These are phyloP conservation scores for Euphonia xanthogaster DNA, from an alignment of 2,797 vertebrate species.

Conservation along the genomic window DNA sequence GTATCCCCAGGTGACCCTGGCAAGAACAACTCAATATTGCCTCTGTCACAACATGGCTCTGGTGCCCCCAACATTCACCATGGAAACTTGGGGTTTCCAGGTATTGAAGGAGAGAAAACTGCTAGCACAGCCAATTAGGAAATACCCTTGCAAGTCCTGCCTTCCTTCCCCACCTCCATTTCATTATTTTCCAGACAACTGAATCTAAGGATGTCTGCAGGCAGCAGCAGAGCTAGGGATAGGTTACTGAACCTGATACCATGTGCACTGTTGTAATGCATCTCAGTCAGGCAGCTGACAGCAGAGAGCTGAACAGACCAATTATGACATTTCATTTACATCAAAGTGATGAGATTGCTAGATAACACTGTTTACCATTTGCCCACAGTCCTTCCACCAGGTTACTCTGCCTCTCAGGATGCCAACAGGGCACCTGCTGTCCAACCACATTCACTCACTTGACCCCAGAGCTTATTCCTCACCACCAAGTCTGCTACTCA, in stretches of 20 bases:
- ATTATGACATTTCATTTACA: conserved; percentile 44
- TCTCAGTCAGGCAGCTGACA: conserved; percentile 44
- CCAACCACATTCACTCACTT: neutral
- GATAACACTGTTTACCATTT: conserved; percentile 28
- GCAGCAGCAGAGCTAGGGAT: neutral
- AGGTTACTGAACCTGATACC: neutral
- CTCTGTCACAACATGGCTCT: neutral
- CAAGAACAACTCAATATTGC: neutral
- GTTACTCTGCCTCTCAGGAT: neutral
- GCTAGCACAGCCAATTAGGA: neutral
- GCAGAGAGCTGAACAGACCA: conserved; percentile 14
- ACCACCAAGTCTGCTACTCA: neutral
- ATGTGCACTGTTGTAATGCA: neutral
- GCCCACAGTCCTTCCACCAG: conserved; percentile 2
- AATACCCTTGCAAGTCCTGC: neutral
- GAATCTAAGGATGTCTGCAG: neutral
- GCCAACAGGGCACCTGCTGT: neutral
- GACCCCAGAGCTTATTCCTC: neutral
- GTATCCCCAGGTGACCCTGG: neutral
- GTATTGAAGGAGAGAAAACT: neutral
- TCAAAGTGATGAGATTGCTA: conserved; percentile 41
- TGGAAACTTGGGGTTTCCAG: neutral
- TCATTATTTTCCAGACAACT: neutral
- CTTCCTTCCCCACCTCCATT: neutral
- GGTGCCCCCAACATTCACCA: neutral